These are phyloP conservation scores for Callyntrura sp. DNA, from an alignment of 2,888 invertebrate species.

Conservation along the genomic window DNA sequence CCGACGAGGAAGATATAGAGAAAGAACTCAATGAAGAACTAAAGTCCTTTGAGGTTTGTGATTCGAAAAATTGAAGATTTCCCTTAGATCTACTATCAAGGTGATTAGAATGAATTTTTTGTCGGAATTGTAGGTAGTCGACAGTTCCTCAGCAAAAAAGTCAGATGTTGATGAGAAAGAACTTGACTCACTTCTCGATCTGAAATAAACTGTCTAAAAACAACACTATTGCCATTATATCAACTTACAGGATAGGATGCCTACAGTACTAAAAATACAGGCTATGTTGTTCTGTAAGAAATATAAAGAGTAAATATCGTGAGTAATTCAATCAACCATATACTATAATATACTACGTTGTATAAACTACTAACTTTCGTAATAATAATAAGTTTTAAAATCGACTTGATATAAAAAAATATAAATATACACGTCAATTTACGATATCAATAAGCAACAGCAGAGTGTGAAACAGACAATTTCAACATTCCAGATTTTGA, in stretches of 20 bases:
- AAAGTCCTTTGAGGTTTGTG: constrained; percentile 97
- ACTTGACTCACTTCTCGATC: constrained; percentile 83
- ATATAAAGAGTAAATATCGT: constrained; percentile 58
- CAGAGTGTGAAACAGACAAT: constrained; percentile 63
- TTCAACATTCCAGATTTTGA: constrained; percentile 67
- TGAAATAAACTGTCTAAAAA: constrained; percentile 82
- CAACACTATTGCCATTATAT: constrained; percentile 80
- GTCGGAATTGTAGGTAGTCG: constrained; percentile 79
- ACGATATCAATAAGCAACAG: constrained; percentile 59
- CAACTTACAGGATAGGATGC: constrained; percentile 80
- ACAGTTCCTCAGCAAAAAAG: constrained; percentile 79
- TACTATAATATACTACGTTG: constrained; percentile 61
- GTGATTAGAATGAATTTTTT: constrained; percentile 78
- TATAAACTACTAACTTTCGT: constrained; percentile 74
- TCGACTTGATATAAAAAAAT: constrained; percentile 53
- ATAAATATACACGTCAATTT: constrained; percentile 31
- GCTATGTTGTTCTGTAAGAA: constrained; percentile 78
- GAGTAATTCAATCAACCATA: constrained; percentile 75
- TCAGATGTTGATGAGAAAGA: constrained; percentile 83
- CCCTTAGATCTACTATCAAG: constrained; percentile 70
- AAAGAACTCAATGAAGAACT: constrained; percentile 97
- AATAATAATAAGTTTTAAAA: constrained; percentile 64
- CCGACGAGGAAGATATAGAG: constrained; percentile 87
- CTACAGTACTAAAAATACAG: constrained; percentile 77
- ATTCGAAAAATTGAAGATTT: constrained; percentile 78